Evolutionary conservation across 30 jellyfish, hydroid and myxozoan species (phyloP).

Genomic region (Aurelia sp.): DNA sequence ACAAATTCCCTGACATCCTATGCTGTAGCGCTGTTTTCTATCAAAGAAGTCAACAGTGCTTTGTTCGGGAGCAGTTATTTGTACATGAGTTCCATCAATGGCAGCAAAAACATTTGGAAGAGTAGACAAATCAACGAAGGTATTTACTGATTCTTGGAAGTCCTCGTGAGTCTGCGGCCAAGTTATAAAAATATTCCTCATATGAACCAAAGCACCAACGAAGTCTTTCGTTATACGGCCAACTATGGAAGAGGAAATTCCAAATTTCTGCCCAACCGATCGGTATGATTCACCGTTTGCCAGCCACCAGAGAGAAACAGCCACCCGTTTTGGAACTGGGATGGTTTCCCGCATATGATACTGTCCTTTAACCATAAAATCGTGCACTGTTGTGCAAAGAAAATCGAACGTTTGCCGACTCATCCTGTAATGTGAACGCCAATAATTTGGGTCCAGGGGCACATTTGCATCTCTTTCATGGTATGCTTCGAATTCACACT

Average conservation of each 20-base stretch:
- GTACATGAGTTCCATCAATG: conserved; percentile 6
- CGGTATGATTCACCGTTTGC: conserved; percentile 38
- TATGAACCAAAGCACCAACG: conserved; percentile 29
- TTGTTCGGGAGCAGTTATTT: conserved; percentile 7
- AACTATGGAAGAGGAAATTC: conserved; percentile 31
- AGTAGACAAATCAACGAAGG: conserved; percentile 1
- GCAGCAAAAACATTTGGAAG: conserved; percentile 54
- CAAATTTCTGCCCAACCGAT: conserved; percentile 37
- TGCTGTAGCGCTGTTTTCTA: conserved; percentile 44
- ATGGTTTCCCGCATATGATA: too few relatives aligned
- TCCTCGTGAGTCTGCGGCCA: too few relatives aligned
- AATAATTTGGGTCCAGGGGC: too few relatives aligned
- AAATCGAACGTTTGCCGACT: too few relatives aligned
- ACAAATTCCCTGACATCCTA: too few relatives aligned
- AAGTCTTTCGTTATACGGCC: conserved; percentile 38
- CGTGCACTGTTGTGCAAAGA: too few relatives aligned
- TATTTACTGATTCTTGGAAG: conserved; percentile 3
- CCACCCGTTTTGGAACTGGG: conserved; percentile 13
- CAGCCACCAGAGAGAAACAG: conserved; percentile 33
- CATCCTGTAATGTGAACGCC: too few relatives aligned
- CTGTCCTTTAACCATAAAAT: too few relatives aligned
- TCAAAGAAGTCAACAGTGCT: conserved; percentile 46
- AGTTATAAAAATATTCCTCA: conserved; percentile 4
- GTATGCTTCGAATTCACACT: too few relatives aligned
- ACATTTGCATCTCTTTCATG: too few relatives aligned